phyloP scores from a whole-genome alignment of 1,140 invertebrate species.

The Tachypleus tridentatus region DNA sequence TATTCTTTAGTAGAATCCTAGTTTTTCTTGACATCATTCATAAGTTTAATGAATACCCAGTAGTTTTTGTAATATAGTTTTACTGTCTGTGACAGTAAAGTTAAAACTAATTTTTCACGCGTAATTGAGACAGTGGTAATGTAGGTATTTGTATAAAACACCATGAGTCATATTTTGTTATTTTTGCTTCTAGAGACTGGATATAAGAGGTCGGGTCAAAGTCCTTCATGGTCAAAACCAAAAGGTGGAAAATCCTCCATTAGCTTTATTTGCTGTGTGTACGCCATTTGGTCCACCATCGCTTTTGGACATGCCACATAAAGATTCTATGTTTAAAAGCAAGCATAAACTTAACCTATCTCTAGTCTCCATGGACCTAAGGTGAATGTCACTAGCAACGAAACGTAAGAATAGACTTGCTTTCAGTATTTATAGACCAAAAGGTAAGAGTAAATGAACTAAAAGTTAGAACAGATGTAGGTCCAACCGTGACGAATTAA shows the following conservation, averaged over 20 bases:
- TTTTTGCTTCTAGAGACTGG: slow-evolving; percentile 59
- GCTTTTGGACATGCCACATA: slow-evolving; percentile 34
- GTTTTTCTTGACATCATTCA: no score
- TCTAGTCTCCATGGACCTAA: slow-evolving; percentile 81
- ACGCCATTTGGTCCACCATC: slow-evolving; percentile 86
- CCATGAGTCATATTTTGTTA: background rate
- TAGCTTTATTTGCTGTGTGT: slow-evolving; percentile 90
- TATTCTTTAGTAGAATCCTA: no score
- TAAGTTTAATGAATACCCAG: background rate
- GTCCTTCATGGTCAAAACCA: slow-evolving; percentile 89
- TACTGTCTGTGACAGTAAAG: background rate
- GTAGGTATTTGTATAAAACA: background rate
- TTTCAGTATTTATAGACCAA: no score
- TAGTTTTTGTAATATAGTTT: background rate
- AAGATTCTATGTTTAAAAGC: slow-evolving; percentile 92
- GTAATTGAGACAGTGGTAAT: background rate
- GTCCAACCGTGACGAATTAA: no score
- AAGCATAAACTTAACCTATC: slow-evolving; percentile 95
- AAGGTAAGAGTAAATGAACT: no score
- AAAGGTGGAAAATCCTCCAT: slow-evolving; percentile 78
- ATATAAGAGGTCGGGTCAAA: slow-evolving; percentile 90
- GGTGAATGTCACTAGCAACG: slow-evolving; percentile 1
- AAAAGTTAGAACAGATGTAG: no score
- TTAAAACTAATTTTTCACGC: background rate
- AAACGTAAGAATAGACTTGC: no score